Evolutionary conservation across 2,113 vertebrate species (phyloP), one percentile per base, ranked within the genome.

Genomic region (Archocentrus centrarchus): DNA sequence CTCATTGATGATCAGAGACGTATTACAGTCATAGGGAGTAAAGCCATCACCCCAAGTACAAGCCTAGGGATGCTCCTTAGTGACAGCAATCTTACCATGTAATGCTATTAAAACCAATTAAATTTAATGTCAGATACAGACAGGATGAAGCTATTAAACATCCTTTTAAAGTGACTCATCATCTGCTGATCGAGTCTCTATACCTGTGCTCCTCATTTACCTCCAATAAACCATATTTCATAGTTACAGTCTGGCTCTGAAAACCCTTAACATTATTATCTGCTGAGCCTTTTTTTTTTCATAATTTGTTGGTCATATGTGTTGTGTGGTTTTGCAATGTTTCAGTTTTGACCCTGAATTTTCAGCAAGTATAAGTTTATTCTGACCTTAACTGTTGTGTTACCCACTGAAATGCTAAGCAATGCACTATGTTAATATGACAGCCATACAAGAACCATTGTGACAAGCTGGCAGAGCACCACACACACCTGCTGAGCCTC

Each of bases 401-500:
- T 66, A 13, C 2, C 15, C 17, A 22, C 27, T 7, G 1, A 2
- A 14, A 2, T 11, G 18, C 11, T 30, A 20, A 73, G 35, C 5
- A 50, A 27, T 80, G 30, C 5, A 8, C 13, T 53, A 44, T 44
- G 27, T n/a, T 61, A 32, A 60, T 58, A 60, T 62, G 27, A 8
- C 32, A 79, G 18, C 41, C 9, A 57, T 47, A 22, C 50, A 35
- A 47, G 27, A 84, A 14, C 18, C 18, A 11, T 59, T 20, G 5
- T 24, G 9, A 57, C 17, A 11, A 18, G 59, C 15, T 24, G 2
- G 8, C 18, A 50, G 3, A 57, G 5, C 7, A 60, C 39, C 20
- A 62, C 13, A 89, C 94, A 94, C 94, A 98, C 98, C 82, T 98
- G 97, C 80, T 97, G 95, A 55, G 96, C 83, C 22, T 96, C 96